These are phyloP conservation scores for Erythrolamprus reginae DNA, from an alignment of 2,113 vertebrate genomes.

Conservation along the genomic window DNA sequence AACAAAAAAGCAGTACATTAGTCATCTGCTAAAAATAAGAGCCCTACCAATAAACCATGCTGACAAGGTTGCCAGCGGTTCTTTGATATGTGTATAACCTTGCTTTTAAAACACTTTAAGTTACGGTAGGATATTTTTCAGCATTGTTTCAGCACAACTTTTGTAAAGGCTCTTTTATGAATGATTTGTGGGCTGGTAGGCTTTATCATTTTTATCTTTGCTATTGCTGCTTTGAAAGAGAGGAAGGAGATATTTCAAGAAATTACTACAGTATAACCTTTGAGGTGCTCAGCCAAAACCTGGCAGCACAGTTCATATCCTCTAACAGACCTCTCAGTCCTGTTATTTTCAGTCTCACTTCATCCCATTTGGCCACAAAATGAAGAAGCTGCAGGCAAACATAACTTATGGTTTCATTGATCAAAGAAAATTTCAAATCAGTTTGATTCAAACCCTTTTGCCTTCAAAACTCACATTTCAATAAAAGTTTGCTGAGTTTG, in stretches of 20 bases:
- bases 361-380: background rate
- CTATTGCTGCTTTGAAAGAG: background rate
- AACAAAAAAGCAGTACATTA: background rate
- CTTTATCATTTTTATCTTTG: background rate
- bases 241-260: background rate
- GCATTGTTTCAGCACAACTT: background rate
- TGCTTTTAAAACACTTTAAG: background rate
- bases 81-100: background rate
- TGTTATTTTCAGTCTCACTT: background rate
- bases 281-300: background rate
- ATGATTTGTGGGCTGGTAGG: background rate
- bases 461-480: background rate
- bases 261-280: background rate
- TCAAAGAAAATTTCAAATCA: background rate
- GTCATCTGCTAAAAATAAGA: background rate
- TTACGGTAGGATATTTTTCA: background rate
- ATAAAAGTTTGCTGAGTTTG: background rate
- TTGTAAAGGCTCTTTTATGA: background rate
- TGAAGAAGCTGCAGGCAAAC: background rate
- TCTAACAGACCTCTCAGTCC: background rate
- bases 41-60: background rate
- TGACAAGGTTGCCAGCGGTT: background rate
- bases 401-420: background rate
- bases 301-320: background rate
- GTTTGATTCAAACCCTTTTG: background rate